Evolutionary conservation across 2,113 vertebrate genomes (phyloP), one percentile per base, ranked within the genome.

Genomic region (Myrmophylax atrothorax): DNA sequence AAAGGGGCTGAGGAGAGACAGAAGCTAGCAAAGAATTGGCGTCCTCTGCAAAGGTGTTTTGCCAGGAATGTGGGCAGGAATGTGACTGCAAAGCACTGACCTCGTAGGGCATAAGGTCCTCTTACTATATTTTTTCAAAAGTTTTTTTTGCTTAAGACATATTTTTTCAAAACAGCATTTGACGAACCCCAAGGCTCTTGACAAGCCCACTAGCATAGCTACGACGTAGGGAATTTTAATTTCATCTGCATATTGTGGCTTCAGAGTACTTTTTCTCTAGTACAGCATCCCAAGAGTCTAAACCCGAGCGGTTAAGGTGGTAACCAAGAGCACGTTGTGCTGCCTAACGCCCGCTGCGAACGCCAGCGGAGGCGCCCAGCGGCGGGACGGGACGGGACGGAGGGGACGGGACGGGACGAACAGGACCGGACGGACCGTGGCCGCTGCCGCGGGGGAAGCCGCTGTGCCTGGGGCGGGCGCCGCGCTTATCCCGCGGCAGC

Each of bases 21-120:
- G 38, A 79, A 77, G 14, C 12, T n/a, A 66, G 19, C 1, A 2
- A 80, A 59, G 22, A 22, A 37, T 0, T 79, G 53, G 35, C 0
- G 0, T 42, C 46, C 28, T 42, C 67, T 69, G 10, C 67, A 69
- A 69, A 89, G 60, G 56, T 50, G 25, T 82, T 85, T 17, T 55
- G 11, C 37, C 59, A 50, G 66, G 40, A 68, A 72, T 37, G 31
- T 62, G 33, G 33, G 50, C 46, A 44, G 46, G 63, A 80, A 79
- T 12, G 18, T 44, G 28, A 35, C 44, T 56, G 35, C 60, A 81
- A 63, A 42, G 42, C 44, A 64, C 17, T 17, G 19, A 60, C 26
- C 63, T 62, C 7, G 0, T 28, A 42, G 83, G 38, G 29, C 3
- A 5, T 33, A 29, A 3, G 2, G 33, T 38, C 42, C 20, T 37